Conservation (phyloP, 2,888 invertebrate species). For the Rhorus exstirpatorius region DNA sequence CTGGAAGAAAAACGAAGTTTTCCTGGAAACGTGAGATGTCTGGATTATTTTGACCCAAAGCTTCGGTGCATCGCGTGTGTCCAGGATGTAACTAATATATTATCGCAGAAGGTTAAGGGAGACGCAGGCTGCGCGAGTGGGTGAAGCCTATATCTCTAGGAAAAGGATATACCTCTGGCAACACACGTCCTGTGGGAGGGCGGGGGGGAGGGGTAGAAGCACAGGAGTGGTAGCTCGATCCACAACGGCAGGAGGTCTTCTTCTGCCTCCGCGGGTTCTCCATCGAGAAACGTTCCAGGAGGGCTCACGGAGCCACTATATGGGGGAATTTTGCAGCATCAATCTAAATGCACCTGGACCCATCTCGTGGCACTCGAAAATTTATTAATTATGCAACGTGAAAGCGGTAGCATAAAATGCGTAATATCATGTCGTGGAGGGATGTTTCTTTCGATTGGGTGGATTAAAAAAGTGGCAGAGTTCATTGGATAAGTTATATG, state of each 20-base stretch:
- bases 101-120: constrained; percentile 68
- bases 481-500: too few species aligned
- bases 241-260: constrained; percentile 57
- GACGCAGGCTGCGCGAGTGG: constrained; percentile 39
- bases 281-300: constrained; percentile 57
- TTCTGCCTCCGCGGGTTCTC: constrained; percentile 24
- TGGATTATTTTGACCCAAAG: constrained; percentile 69
- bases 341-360: constrained; percentile 79
- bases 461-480: too few species aligned
- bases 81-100: constrained; percentile 78
- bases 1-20: constrained; percentile 30
- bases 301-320: constrained; percentile 63
- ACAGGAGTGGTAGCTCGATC: constrained; percentile 62
- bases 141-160: constrained; percentile 55
- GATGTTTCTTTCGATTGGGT: too few species aligned
- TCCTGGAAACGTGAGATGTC: constrained; percentile 57
- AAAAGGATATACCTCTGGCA: constrained; percentile 45
- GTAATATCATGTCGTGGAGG: too few species aligned
- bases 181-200: constrained; percentile 47
- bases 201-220: constrained; percentile 25
- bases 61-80: constrained; percentile 69
- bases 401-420: background rate
- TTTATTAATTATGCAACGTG: constrained; percentile 39
- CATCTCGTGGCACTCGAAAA: background rate
- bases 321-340: constrained; percentile 77